Conservation (phyloP, 2,113 vertebrate genomes). For the Paracyprichromis sp. region DNA sequence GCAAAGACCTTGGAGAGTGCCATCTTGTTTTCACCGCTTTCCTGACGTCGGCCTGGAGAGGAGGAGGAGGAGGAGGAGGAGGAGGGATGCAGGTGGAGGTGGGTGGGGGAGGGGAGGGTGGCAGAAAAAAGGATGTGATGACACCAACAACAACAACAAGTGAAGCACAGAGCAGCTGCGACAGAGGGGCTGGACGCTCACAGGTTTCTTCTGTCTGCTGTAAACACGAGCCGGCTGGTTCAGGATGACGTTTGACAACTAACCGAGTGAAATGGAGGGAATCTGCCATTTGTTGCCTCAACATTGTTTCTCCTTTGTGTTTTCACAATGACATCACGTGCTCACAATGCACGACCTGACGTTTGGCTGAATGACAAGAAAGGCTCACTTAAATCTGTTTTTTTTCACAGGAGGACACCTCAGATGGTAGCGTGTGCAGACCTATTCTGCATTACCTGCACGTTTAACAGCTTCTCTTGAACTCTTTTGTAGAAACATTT, state of each 20-base stretch:
- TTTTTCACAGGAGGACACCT: background rate
- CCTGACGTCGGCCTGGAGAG: constrained; percentile 70
- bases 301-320: background rate
- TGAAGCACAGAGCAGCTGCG: background rate
- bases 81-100: constrained; percentile 7
- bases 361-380: background rate
- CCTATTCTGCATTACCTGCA: background rate
- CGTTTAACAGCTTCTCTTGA: background rate
- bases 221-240: background rate
- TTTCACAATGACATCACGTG: background rate
- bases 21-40: constrained; percentile 74
- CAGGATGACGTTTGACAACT: no score
- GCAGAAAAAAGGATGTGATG: constrained; percentile 51
- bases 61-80: background rate
- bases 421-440: background rate
- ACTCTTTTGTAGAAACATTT: background rate
- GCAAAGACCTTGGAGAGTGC: constrained; percentile 65
- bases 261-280: background rate
- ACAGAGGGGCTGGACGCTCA: background rate
- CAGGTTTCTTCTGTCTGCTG: background rate
- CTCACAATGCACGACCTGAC: background rate
- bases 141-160: background rate
- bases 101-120: background rate
- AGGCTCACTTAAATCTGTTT: background rate
- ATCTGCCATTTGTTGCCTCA: background rate